These are phyloP conservation scores for Alca torda DNA, from an alignment of 2,797 vertebrate genomes.

Conservation along the genomic window DNA sequence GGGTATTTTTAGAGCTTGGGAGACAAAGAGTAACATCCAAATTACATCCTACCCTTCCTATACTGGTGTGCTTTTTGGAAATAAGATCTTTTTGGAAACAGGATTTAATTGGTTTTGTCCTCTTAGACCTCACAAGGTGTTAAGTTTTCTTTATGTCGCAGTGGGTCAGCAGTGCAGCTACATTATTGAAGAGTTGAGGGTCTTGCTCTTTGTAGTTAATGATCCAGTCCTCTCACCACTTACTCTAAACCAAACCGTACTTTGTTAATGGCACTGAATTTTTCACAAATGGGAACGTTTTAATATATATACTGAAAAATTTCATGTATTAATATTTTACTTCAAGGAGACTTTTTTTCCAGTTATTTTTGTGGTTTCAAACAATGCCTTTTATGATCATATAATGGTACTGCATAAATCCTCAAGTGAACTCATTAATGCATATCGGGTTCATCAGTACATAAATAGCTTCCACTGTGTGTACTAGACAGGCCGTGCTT, in stretches of 20 bases:
- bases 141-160: neutral
- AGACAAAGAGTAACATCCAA: neutral
- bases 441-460: neutral
- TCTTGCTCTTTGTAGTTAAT: neutral
- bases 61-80: neutral
- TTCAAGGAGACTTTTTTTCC: neutral
- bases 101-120: neutral
- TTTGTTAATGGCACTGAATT: neutral
- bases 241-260: neutral
- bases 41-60: neutral
- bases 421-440: constrained; percentile 35
- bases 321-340: constrained; percentile 2
- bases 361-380: constrained; percentile 11
- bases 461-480: neutral
- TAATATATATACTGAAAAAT: neutral
- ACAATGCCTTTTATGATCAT: constrained; percentile 1
- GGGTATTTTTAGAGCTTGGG: neutral
- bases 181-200: neutral
- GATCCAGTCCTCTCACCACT: neutral
- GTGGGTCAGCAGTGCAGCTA: neutral
- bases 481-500: neutral
- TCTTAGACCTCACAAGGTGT: neutral
- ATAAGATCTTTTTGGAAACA: neutral
- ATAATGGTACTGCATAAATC: neutral
- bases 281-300: neutral